Evolutionary conservation across 2,797 vertebrate species (phyloP).

Genomic region (Phoebastria nigripes): DNA sequence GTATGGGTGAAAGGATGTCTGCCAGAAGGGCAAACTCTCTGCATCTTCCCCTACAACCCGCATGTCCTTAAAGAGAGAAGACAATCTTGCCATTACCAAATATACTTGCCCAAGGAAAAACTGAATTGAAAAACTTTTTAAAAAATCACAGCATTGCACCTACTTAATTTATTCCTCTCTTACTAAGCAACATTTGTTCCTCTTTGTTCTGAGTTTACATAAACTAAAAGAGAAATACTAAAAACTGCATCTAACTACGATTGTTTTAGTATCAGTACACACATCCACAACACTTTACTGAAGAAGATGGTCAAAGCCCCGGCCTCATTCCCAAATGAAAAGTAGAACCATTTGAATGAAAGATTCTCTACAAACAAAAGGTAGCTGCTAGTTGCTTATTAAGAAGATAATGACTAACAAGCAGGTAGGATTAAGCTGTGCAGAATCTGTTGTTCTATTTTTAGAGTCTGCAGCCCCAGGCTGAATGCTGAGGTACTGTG

Average conservation of each 20-base stretch:
- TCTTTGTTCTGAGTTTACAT: not conserved
- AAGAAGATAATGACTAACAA: slow-evolving; percentile 38
- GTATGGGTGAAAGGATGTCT: not conserved
- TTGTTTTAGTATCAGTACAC: not conserved
- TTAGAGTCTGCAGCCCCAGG: slow-evolving; percentile 31
- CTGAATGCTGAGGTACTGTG: slow-evolving; percentile 26
- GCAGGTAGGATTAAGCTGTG: slow-evolving; percentile 39
- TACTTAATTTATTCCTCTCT: not conserved
- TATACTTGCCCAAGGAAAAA: not conserved
- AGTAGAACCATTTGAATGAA: not conserved
- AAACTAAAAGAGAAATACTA: not conserved
- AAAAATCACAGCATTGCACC: not conserved
- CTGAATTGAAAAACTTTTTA: not conserved
- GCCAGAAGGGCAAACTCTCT: not conserved
- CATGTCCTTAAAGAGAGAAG: not conserved
- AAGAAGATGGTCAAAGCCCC: not conserved
- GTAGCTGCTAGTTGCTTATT: slow-evolving; percentile 10
- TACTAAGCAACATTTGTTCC: not conserved
- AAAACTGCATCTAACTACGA: not conserved
- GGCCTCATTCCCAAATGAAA: not conserved
- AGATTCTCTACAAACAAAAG: not conserved
- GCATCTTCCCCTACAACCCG: not conserved
- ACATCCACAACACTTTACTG: not conserved
- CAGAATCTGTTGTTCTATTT: slow-evolving; percentile 51
- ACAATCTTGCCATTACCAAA: not conserved